A percentile compares a stretch with the other conserved stretches of the same genome.
Conservation (phyloP, 2,797 vertebrate species). For the Falco concolor region DNA sequence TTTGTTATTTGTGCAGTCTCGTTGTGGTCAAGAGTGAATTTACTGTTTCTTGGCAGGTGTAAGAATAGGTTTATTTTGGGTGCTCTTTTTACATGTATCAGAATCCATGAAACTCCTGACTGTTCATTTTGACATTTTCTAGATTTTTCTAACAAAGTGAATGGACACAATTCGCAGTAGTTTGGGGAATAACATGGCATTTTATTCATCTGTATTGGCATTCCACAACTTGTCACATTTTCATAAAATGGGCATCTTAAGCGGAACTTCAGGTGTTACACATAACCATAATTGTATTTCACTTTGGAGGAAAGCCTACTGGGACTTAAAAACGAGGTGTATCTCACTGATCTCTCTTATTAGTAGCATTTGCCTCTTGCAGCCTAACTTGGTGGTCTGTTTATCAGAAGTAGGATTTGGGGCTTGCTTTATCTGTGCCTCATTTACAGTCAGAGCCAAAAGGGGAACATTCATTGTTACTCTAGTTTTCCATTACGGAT, state of each 20-base stretch:
- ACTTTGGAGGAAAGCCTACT: neutral
- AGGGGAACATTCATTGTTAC: neutral
- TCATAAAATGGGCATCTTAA: neutral
- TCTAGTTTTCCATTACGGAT: neutral
- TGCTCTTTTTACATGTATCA: neutral
- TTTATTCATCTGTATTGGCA: neutral
- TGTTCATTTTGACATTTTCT: neutral
- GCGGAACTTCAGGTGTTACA: neutral
- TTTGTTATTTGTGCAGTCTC: neutral
- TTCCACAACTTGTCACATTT: neutral
- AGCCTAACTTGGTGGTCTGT: neutral
- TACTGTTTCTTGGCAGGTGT: neutral
- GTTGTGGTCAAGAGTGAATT: neutral
- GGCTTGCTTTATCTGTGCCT: neutral
- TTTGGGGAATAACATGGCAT: neutral
- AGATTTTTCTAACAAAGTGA: neutral
- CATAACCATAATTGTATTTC: neutral
- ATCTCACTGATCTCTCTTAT: neutral
- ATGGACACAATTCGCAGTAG: neutral
- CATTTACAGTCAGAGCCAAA: neutral
- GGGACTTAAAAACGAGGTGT: neutral
- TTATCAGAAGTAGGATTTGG: neutral
- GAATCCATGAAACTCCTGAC: neutral
- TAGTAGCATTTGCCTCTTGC: neutral
- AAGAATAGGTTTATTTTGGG: neutral